Evolutionary conservation across 2,113 vertebrate species (phyloP).

Genomic region (Pedetes capensis): DNA sequence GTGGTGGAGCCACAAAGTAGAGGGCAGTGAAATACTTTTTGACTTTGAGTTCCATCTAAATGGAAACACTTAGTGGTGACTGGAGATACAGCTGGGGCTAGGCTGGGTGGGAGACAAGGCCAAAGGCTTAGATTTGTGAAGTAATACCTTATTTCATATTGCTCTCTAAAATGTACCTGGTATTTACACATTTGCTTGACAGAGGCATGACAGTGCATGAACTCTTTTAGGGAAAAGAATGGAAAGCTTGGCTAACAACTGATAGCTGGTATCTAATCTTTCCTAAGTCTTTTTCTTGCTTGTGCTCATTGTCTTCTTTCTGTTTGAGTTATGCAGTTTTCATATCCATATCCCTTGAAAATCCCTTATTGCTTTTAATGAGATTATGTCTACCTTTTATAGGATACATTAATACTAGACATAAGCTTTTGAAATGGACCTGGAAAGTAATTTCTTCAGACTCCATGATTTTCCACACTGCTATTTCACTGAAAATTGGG

Average conservation of each 20-base stretch:
- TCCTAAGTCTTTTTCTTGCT: background rate
- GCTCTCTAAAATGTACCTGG: background rate
- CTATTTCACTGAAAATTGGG: background rate
- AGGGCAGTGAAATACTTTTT: background rate
- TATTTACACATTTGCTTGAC: background rate
- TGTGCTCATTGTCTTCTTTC: background rate
- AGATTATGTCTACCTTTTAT: background rate
- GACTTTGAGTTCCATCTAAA: background rate
- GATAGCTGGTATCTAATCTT: background rate
- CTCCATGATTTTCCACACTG: background rate
- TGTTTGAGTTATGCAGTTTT: background rate
- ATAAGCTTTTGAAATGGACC: constrained; percentile 17
- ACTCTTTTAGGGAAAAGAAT: background rate
- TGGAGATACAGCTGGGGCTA: background rate
- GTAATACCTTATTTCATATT: background rate
- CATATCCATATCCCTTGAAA: background rate
- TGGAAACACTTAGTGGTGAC: background rate
- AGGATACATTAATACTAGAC: background rate
- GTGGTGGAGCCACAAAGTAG: background rate
- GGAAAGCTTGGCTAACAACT: background rate
- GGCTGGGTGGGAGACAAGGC: background rate
- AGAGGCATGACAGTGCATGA: background rate
- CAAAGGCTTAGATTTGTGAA: background rate
- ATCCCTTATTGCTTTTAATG: constrained; percentile 19
- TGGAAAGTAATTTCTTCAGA: constrained; percentile 41